Evolutionary conservation across 2,113 vertebrate genomes (phyloP).

Genomic region (Haemorhous mexicanus): DNA sequence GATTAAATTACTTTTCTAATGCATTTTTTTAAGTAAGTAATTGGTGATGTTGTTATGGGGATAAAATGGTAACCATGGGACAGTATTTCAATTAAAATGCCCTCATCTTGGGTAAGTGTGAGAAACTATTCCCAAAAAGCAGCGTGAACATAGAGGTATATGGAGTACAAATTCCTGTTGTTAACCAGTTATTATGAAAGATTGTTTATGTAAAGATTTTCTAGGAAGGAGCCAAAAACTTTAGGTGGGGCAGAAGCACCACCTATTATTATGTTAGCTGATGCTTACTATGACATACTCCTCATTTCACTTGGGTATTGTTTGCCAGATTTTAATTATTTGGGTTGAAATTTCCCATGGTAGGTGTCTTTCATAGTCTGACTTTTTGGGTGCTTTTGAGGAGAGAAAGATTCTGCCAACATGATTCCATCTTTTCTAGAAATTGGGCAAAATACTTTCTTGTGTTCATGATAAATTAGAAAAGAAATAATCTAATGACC

Average conservation of each 20-base stretch:
- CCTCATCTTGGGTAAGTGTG: neutral
- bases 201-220: constrained; percentile 44
- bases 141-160: neutral
- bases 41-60: constrained; percentile 49
- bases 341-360: constrained; percentile 36
- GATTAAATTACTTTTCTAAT: constrained; percentile 59
- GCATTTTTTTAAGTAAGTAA: constrained; percentile 54
- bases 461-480: neutral
- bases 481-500: neutral
- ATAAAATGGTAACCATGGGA: constrained; percentile 36
- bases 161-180: neutral
- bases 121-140: neutral
- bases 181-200: constrained; percentile 15
- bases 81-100: constrained; percentile 37
- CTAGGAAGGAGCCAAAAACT: constrained; percentile 47
- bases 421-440: neutral
- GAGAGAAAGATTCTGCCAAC: neutral
- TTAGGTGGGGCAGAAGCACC: constrained; percentile 49
- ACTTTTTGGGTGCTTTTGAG: neutral
- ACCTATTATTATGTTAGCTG: constrained; percentile 54
- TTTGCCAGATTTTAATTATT: constrained; percentile 53
- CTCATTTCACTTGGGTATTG: neutral
- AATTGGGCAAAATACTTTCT: neutral
- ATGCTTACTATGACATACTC: neutral
- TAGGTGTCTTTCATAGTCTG: neutral